A percentile compares a stretch with the other conserved stretches of the same genome.
Conservation (phyloP, 2,888 invertebrate genomes). For the Elegia similella region DNA sequence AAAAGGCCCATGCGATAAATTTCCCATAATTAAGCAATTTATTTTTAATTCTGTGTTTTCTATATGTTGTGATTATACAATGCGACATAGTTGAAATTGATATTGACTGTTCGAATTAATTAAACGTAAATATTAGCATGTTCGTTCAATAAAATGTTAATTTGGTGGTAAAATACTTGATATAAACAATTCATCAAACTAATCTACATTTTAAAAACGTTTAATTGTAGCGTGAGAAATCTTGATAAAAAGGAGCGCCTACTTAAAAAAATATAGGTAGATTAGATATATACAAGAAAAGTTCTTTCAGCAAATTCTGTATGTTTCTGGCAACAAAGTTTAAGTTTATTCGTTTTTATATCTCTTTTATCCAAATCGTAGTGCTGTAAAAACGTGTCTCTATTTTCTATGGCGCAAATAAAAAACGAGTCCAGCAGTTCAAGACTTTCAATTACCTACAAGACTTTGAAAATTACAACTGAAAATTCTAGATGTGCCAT, state of each 20-base stretch:
- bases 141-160: background rate
- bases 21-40: slow-evolving; percentile 10
- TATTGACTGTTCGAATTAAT: background rate
- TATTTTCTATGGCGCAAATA: no score
- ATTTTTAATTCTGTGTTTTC: background rate
- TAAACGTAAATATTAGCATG: background rate
- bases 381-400: no score
- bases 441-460: no score
- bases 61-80: background rate
- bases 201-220: background rate
- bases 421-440: no score
- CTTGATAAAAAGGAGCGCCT: no score
- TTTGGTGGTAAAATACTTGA: background rate
- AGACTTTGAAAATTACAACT: no score
- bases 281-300: no score
- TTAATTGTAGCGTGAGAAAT: background rate
- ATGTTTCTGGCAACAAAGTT: no score
- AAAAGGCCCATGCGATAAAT: background rate
- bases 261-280: no score
- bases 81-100: background rate
- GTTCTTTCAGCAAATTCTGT: no score
- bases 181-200: background rate
- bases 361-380: no score
- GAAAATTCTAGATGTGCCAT: background rate
- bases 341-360: no score